Conservation (phyloP, 2,113 vertebrate genomes). For the Etia nguti region DNA sequence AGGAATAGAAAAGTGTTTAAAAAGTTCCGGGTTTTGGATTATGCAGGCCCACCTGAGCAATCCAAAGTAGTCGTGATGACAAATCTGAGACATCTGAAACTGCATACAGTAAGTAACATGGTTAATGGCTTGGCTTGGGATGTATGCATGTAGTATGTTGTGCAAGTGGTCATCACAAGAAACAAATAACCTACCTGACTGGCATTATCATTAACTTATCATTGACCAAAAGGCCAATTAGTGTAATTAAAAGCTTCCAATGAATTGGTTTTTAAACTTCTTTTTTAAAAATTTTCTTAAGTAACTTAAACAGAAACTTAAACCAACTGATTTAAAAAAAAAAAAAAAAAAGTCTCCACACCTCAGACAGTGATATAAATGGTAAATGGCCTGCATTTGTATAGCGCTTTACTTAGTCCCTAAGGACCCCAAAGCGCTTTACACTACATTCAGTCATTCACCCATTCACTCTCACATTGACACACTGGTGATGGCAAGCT, state of each 20-base stretch:
- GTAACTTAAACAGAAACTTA: neutral
- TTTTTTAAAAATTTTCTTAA: neutral
- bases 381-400: too few species aligned
- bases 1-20: neutral
- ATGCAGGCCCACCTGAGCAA: neutral
- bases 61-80: neutral
- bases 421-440: too few species aligned
- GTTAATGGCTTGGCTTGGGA: neutral
- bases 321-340: fast-evolving
- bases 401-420: too few species aligned
- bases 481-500: too few species aligned
- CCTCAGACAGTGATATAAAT: too few species aligned
- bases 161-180: neutral
- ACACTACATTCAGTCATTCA: too few species aligned
- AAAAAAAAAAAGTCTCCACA: fast-evolving
- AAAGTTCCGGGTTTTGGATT: neutral
- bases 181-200: neutral
- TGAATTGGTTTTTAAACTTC: neutral
- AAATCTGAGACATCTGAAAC: neutral
- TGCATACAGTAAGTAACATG: neutral
- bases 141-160: neutral
- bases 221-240: neutral
- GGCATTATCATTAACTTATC: neutral
- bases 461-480: too few species aligned
- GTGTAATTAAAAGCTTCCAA: neutral